Base-by-base conservation (phyloP, 2,113 vertebrate genomes). In the Mastomys natalensis region DNA sequence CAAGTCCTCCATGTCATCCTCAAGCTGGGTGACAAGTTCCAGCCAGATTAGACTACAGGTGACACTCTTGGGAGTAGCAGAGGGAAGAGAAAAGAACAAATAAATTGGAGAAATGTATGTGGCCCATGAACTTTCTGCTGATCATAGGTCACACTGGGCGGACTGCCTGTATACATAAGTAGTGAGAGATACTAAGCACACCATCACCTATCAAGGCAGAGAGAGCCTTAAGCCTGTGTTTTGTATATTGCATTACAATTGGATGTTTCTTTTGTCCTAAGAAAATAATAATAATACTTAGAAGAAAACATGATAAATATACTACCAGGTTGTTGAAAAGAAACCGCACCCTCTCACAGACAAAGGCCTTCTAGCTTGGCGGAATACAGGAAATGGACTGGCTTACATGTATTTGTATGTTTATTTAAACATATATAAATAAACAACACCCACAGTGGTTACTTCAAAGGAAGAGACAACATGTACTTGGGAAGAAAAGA, bases 391-490 rank as follows among this genome's bases (percentile, higher is more conserved):
- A 97, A 97, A 95, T 89, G 82, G 77, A 86, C 76, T 43, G 51
- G 84, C 80, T 93, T 45, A 70, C 55, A 26, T 53, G 66, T 78
- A 91, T 55, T 93, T 95, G 92, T 37, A 72, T 97, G 85, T 96
- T 97, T 95, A 89, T 95, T 96, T 96, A 93, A 82, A 81, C 66
- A 94, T 68, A 78, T 78, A 68, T 84, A 97, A 97, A 95, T 94
- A 97, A 92, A 93, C 15, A 92, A 53, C 86, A 89, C 86, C 37
- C 72, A 93, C 10, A 89, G 84, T 86, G 43, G 96, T 55, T 89
- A 78, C 90, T 73, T 91, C 96, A 95, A 95, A 94, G 77, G 87
- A 86, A 96, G 77, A 89, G 37, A 93, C 73, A 81, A 60, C 40
- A 43, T 43, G 13, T 55, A 86, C 88, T 94, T 86, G 66, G 15